These are phyloP conservation scores for Spea bombifrons DNA, from an alignment of 2,113 vertebrate genomes.

Conservation along the genomic window DNA sequence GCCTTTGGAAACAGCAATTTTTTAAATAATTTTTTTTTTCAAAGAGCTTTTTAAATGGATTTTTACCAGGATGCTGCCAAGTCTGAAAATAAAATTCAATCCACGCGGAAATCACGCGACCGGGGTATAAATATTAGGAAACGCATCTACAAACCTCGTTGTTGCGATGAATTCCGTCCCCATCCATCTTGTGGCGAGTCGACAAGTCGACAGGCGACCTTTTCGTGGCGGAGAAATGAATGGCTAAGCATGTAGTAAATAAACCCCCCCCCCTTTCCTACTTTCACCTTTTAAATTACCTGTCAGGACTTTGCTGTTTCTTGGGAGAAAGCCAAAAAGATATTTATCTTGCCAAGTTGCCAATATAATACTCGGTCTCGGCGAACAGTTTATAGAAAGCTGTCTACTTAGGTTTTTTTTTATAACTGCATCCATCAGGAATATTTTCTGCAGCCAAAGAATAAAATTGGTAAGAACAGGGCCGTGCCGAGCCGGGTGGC, in stretches of 20 bases:
- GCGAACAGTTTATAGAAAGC: no score
- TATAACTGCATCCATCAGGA: no score
- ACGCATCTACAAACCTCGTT: neutral
- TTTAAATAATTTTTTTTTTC: neutral
- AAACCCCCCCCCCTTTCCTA: neutral
- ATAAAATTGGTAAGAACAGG: no score
- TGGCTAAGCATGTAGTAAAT: conserved; percentile 9
- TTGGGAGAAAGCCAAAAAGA: neutral
- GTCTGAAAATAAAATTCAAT: neutral
- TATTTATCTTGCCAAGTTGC: no score
- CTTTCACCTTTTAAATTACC: conserved; percentile 16
- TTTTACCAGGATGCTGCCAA: neutral
- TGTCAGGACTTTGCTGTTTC: neutral
- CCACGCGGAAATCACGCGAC: neutral
- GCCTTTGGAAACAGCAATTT: neutral
- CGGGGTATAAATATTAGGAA: neutral
- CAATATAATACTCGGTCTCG: no score
- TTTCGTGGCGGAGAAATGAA: conserved; percentile 15
- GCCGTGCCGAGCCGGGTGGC: no score
- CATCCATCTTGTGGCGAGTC: conserved; percentile 1
- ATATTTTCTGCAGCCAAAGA: no score
- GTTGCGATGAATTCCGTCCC: conserved; percentile 10
- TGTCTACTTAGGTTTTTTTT: no score
- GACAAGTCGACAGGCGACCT: conserved; percentile 11
- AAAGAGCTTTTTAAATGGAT: neutral